These are phyloP conservation scores for Rhagonycha fulva DNA, from an alignment of 2,888 invertebrate genomes.

Conservation along the genomic window DNA sequence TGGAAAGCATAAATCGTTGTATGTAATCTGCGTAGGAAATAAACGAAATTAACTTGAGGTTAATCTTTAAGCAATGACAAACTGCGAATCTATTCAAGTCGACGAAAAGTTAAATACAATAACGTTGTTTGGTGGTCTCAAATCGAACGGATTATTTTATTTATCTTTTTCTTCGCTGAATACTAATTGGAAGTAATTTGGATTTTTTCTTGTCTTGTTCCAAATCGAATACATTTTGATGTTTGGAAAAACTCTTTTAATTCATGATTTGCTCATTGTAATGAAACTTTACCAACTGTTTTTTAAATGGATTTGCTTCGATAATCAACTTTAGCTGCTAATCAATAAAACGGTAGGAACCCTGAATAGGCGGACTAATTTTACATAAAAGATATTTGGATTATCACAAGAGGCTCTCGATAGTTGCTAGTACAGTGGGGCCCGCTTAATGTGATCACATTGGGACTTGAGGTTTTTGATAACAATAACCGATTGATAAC, in stretches of 20 bases:
- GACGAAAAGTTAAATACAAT: background rate
- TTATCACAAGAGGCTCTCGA: background rate
- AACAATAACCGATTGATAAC: no score
- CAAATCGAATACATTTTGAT: background rate
- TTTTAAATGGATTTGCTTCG: background rate
- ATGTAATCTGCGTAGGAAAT: background rate
- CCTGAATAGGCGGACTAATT: constrained; percentile 8
- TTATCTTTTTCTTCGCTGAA: background rate
- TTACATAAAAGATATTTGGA: background rate
- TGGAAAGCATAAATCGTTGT: background rate
- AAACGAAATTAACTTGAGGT: background rate
- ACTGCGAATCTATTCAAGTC: background rate
- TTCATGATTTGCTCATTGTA: background rate
- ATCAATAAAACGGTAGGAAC: constrained; percentile 19
- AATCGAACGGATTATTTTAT: background rate
- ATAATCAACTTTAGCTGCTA: constrained; percentile 18
- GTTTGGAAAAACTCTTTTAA: background rate
- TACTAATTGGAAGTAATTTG: background rate
- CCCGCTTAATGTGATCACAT: no score
- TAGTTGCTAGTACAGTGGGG: background rate
- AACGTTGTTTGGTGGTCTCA: background rate
- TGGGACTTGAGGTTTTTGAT: no score
- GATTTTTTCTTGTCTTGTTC: background rate
- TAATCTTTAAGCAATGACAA: background rate
- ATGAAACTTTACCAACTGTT: background rate